phyloP scores from a whole-genome alignment of 2,797 vertebrate species.

The Hippopotamyrus pictus region DNA sequence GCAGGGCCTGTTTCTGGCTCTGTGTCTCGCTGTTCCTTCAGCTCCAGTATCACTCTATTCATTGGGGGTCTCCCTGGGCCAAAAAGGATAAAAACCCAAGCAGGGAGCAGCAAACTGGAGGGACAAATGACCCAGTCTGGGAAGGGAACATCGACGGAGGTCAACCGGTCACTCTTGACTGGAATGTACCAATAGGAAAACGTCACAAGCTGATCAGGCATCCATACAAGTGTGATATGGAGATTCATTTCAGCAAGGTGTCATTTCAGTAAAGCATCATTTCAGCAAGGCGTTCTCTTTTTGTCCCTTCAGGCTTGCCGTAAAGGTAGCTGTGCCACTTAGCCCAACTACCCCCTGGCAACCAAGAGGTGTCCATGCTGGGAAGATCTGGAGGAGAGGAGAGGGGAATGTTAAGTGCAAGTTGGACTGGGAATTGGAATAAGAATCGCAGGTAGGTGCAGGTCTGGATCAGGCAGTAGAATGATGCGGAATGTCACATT shows the following conservation, averaged over 20 bases:
- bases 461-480: not conserved
- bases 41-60: conserved; percentile 34
- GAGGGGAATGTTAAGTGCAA: not conserved
- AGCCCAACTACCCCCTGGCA: not conserved
- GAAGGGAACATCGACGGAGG: not conserved
- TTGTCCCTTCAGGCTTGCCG: not conserved
- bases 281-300: not conserved
- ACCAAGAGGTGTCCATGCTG: not conserved
- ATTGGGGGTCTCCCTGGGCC: conserved; percentile 34
- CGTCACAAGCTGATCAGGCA: not conserved
- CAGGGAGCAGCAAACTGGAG: too few relatives aligned
- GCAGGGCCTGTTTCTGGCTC: conserved; percentile 28
- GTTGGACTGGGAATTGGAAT: not conserved
- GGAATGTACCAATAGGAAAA: not conserved
- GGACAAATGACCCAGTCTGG: not conserved
- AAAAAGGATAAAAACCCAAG: conserved; percentile 3
- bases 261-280: not conserved
- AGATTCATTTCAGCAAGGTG: not conserved
- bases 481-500: not conserved
- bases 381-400: not conserved
- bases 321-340: not conserved
- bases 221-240: not conserved
- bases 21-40: conserved; percentile 26
- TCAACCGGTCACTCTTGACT: not conserved
- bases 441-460: not conserved